Evolutionary conservation across 2,797 vertebrate genomes (phyloP).

Genomic region (Bufotes viridis): DNA sequence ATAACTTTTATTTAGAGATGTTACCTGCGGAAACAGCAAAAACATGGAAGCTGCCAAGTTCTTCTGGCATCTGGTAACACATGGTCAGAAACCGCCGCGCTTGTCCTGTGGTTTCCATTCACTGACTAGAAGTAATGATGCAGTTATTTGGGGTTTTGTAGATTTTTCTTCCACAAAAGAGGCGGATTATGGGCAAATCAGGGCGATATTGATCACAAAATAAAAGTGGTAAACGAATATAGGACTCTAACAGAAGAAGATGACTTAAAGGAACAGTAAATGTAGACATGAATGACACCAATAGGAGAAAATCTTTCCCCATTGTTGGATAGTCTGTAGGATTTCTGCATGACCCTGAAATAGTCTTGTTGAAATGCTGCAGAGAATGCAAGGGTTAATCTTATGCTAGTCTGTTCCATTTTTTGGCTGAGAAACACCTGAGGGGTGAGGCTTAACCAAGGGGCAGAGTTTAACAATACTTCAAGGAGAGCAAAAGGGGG

Average conservation of each 20-base stretch:
- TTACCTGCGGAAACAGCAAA: conserved; percentile 30
- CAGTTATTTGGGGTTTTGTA: neutral
- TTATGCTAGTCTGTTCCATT: too few species aligned
- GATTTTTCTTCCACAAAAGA: neutral
- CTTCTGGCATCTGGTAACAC: conserved; percentile 4
- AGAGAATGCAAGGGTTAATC: too few species aligned
- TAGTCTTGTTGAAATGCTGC: too few species aligned
- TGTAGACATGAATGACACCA: too few species aligned
- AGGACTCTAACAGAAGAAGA: neutral
- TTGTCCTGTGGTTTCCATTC: neutral
- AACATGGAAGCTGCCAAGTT: neutral
- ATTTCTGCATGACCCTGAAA: too few species aligned
- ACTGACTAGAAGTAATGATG: neutral
- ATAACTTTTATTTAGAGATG: conserved; percentile 7
- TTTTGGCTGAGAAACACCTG: too few species aligned
- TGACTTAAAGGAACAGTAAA: too few species aligned
- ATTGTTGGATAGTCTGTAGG: too few species aligned
- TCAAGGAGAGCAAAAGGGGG: too few species aligned
- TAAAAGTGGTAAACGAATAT: neutral
- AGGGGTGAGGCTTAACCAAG: too few species aligned
- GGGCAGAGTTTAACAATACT: too few species aligned
- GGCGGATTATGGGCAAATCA: neutral
- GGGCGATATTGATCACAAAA: neutral
- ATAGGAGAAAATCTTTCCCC: too few species aligned
- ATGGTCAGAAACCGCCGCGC: neutral